phyloP scores from a whole-genome alignment of 2,113 vertebrate genomes.

The Apteryx mantelli region DNA sequence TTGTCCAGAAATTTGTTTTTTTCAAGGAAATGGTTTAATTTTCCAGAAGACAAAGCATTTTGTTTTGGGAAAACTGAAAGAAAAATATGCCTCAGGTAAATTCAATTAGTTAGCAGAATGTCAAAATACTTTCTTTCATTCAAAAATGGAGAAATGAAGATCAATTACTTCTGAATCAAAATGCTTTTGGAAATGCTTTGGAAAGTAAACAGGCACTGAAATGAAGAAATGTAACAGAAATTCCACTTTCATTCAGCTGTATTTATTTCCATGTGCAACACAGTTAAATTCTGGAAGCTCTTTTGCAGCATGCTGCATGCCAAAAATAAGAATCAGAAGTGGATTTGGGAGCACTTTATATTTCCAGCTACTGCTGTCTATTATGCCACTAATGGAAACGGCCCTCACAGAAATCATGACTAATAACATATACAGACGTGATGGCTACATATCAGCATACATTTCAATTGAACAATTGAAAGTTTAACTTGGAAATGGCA shows the following conservation, averaged over 20 bases:
- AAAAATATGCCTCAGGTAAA: not conserved
- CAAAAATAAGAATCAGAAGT: not conserved
- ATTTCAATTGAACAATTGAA: not conserved
- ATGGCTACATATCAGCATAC: rapidly evolving
- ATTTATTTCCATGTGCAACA: not conserved
- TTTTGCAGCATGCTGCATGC: not conserved
- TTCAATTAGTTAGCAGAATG: not conserved
- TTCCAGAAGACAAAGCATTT: not conserved
- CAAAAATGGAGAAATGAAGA: not conserved
- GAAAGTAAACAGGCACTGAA: constrained; percentile 25
- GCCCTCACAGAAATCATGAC: not conserved
- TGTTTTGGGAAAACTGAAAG: not conserved
- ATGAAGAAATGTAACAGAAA: constrained; percentile 32
- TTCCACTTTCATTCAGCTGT: not conserved
- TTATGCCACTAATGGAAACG: not conserved
- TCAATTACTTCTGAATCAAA: not conserved
- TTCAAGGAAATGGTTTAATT: not conserved
- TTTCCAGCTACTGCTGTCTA: not conserved
- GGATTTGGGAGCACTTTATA: not conserved
- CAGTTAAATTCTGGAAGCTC: not conserved
- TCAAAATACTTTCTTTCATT: not conserved
- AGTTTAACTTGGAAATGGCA: not conserved
- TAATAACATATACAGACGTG: not conserved
- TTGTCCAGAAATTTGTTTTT: not conserved
- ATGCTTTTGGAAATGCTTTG: not conserved